Conservation (phyloP, 2,797 vertebrate genomes). For the Gila robusta region DNA sequence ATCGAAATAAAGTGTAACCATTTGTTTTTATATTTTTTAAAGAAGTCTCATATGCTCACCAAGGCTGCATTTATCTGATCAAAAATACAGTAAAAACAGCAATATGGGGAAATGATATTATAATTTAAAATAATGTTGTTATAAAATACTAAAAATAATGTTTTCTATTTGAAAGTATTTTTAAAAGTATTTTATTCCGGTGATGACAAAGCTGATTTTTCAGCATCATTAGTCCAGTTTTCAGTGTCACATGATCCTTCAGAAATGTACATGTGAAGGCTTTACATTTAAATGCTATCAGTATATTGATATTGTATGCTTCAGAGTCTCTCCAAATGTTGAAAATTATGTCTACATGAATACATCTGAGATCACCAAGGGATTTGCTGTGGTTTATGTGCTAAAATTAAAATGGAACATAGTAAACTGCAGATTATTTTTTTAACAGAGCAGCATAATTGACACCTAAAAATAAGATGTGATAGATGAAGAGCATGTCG, state of each 20-base stretch:
- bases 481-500: conserved; percentile 20
- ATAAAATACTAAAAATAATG: not conserved
- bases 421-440: conserved; percentile 1
- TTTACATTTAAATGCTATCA: not conserved
- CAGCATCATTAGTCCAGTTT: not conserved
- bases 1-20: not conserved
- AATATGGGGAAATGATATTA: no score
- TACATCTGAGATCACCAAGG: not conserved
- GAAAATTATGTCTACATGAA: not conserved
- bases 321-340: not conserved
- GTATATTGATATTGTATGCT: not conserved
- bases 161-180: not conserved
- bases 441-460: conserved; percentile 9
- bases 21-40: not conserved
- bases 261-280: not conserved
- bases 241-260: not conserved
- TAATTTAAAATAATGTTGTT: not conserved
- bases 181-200: not conserved
- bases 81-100: no score
- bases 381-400: conserved; percentile 21
- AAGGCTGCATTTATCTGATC: no score
- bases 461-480: conserved; percentile 28
- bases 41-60: no score
- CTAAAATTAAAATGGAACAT: conserved; percentile 24
- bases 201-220: not conserved